Evolutionary conservation across 2,113 vertebrate species (phyloP), one percentile per base, ranked within the genome.

Genomic region (Cyanoderma ruficeps): DNA sequence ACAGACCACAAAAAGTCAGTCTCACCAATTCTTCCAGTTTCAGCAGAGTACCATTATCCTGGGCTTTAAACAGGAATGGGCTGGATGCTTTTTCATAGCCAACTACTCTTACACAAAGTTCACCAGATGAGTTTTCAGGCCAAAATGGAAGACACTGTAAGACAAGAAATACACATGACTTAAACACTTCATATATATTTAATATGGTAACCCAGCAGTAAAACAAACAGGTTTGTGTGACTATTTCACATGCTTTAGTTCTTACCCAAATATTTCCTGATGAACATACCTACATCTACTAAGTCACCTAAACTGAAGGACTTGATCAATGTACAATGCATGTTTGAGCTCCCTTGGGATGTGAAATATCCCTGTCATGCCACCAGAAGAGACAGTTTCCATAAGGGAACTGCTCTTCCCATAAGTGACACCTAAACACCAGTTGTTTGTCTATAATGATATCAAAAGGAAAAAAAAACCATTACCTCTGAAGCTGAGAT

Each of bases 61-160:
- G 99, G 25, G 68, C 97, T 87, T 98, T 98, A 87, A 98, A 99
- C 63, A 98, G 98, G 97, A 99, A 99, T 6, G 98, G 98, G 93
- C 97, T 98, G 83, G 99, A 99, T 33, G 93, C 64, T 10, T 91
- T 95, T 49, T 99, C 98, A 59, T 77, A 99, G 46, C 99, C 99
- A 13, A 99, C 98, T 6, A 98, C 98, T 67, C 99, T 97, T 23
- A 99, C 97, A 89, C 99, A 99, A 60, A 99, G 96, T 95, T 99
- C 98, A 76, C 98, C 98, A 13, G 98, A 98, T 15, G 94, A 78
- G 80, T 96, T 98, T 96, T 99, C 98, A n/a, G 99, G 99, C 99
- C 99, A 99, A 94, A 99, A 98, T 7, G 99, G 99, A 88, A 99
- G 97, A 89, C 98, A 99, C 99, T 99, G 83, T 50, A 80, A 90